phyloP scores from a whole-genome alignment of 2,113 vertebrate genomes.

The Chelonoidis abingdonii region DNA sequence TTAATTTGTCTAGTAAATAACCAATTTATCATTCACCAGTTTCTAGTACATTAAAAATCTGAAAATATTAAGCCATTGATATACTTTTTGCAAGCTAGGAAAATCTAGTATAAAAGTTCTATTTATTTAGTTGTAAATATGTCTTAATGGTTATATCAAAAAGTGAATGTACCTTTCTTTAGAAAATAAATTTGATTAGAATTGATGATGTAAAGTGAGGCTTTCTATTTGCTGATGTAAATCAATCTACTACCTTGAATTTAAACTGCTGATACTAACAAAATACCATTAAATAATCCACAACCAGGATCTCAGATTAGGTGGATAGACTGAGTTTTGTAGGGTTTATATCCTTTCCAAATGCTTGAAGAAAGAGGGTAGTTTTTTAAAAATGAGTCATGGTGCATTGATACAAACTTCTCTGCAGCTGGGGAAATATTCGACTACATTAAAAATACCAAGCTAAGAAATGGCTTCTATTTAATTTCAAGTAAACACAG shows the following conservation, averaged over 20 bases:
- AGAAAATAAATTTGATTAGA: not conserved
- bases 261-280: slow-evolving; percentile 57
- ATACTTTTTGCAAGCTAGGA: too few relatives aligned
- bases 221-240: not conserved
- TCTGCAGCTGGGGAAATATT: slow-evolving; percentile 2
- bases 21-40: not conserved
- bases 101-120: not conserved
- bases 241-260: not conserved
- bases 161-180: not conserved
- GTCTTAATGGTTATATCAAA: not conserved
- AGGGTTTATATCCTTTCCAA: not conserved
- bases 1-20: not conserved
- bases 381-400: slow-evolving; percentile 19
- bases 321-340: not conserved
- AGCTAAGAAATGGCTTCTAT: slow-evolving; percentile 56
- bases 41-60: not conserved
- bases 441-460: slow-evolving; percentile 19
- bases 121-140: not conserved
- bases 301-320: slow-evolving; percentile 57
- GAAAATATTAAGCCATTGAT: not conserved
- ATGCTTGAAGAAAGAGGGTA: not conserved
- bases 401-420: slow-evolving; percentile 29
- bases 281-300: slow-evolving; percentile 60
- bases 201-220: not conserved
- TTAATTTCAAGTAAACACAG: slow-evolving; percentile 62